Percentiles rank a stretch among this genome's conserved stretches.
Conservation (phyloP, 1,140 invertebrate species). For the Theocolax elegans region DNA sequence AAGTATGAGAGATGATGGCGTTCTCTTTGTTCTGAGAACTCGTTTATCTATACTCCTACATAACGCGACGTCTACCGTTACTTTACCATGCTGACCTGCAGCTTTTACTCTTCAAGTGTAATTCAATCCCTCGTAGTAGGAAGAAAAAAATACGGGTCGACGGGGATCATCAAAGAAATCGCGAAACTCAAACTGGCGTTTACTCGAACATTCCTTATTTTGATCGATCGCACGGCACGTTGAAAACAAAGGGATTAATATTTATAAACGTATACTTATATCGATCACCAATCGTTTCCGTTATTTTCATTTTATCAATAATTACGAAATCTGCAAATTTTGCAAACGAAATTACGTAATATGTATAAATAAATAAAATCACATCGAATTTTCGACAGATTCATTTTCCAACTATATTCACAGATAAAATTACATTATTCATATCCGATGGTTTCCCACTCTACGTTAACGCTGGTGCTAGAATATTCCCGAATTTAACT, state of each 20-base stretch:
- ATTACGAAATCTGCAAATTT: too few species aligned
- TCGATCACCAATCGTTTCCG: too few species aligned
- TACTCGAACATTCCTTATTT: neutral
- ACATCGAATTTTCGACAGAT: too few species aligned
- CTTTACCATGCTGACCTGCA: constrained; percentile 8
- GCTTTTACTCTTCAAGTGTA: constrained; percentile 21
- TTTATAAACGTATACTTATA: neutral
- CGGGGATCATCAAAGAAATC: neutral
- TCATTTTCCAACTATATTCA: too few species aligned
- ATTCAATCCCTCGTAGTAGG: neutral
- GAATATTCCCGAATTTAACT: too few species aligned
- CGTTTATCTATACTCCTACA: constrained; percentile 37
- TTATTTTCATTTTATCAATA: too few species aligned
- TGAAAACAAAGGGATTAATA: neutral
- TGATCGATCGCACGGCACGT: neutral
- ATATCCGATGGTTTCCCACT: too few species aligned
- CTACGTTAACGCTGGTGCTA: too few species aligned
- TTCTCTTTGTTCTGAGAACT: constrained; percentile 17
- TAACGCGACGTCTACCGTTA: constrained; percentile 33
- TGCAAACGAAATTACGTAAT: too few species aligned
- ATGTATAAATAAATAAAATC: too few species aligned
- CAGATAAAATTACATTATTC: too few species aligned
- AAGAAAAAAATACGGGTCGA: neutral
- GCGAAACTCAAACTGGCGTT: constrained; percentile 18
- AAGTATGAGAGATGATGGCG: too few species aligned